A percentile compares a stretch with the other conserved stretches of the same genome.
Conservation (phyloP, 1,140 invertebrate species). For the Cyphomyrmex costatus region DNA sequence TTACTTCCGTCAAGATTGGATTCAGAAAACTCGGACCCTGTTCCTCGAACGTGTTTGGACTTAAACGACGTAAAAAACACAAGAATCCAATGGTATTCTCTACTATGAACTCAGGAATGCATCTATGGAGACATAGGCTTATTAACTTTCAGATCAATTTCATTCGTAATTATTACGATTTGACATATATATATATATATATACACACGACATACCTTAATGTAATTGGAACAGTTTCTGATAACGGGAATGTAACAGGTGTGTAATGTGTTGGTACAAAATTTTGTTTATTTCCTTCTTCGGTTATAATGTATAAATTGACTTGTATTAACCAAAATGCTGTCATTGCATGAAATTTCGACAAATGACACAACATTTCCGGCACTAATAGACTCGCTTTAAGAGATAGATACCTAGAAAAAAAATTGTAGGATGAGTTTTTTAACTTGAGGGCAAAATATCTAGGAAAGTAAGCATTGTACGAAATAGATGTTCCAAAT, state of each 20-base stretch:
- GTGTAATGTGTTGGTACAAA: conserved; percentile 88
- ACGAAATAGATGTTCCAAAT: too few species aligned
- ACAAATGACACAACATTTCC: conserved; percentile 89
- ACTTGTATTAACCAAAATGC: conserved; percentile 95
- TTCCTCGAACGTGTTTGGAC: conserved; percentile 88
- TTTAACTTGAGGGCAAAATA: too few species aligned
- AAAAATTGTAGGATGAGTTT: too few species aligned
- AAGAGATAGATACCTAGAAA: conserved; percentile 89
- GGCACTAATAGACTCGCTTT: conserved; percentile 92
- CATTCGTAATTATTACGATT: not conserved
- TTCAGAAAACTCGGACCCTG: conserved; percentile 88
- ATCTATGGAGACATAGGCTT: conserved; percentile 87
- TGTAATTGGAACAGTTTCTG: conserved; percentile 88
- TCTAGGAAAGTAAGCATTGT: too few species aligned
- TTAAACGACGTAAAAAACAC: conserved; percentile 90
- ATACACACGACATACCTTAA: conserved; percentile 86
- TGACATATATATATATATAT: not conserved
- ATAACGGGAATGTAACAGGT: conserved; percentile 90
- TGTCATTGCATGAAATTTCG: conserved; percentile 93
- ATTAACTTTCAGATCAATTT: conserved; percentile 15
- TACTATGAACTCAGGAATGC: conserved; percentile 96
- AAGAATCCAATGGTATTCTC: conserved; percentile 95
- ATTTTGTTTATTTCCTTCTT: conserved; percentile 74
- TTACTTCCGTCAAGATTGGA: conserved; percentile 92
- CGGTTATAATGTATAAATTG: conserved; percentile 86